Conservation (phyloP, 2,888 invertebrate genomes). For the Diarsia brunnea region DNA sequence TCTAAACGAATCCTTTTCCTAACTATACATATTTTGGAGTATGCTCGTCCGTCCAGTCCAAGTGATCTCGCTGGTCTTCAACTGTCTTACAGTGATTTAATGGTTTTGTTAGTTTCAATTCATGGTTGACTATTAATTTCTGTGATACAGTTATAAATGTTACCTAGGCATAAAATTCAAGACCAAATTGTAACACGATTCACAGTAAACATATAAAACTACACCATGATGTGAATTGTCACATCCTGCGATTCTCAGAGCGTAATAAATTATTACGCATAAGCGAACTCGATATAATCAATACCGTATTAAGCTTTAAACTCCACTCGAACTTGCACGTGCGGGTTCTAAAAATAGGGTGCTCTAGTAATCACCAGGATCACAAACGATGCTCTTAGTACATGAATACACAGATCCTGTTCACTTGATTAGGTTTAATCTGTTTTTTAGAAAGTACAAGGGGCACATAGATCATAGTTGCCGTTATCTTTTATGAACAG, state of each 20-base stretch:
- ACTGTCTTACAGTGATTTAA: background rate
- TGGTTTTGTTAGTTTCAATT: background rate
- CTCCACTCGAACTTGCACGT: conserved; percentile 57
- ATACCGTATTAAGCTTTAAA: conserved; percentile 63
- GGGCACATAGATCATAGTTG: too few relatives aligned
- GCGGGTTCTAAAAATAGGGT: conserved; percentile 51
- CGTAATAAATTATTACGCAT: conserved; percentile 45
- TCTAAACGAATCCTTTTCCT: background rate
- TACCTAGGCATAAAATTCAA: background rate
- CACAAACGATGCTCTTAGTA: conserved; percentile 19
- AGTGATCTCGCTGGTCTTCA: background rate
- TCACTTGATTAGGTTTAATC: conserved; percentile 41
- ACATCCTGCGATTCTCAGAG: conserved; percentile 54
- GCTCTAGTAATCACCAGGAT: conserved; percentile 32
- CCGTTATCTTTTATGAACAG: background rate
- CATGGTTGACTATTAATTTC: background rate
- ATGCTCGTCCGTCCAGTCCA: too few relatives aligned
- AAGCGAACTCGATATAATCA: conserved; percentile 60
- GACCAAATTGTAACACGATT: background rate
- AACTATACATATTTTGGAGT: too few relatives aligned
- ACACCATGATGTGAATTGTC: conserved; percentile 49
- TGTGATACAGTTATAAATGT: background rate
- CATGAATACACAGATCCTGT: conserved; percentile 15
- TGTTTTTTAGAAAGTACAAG: conserved; percentile 4
- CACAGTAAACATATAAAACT: background rate